Evolutionary conservation across 2,113 vertebrate species (phyloP), one percentile per base, ranked within the genome.

Genomic region (Bungarus multicinctus): DNA sequence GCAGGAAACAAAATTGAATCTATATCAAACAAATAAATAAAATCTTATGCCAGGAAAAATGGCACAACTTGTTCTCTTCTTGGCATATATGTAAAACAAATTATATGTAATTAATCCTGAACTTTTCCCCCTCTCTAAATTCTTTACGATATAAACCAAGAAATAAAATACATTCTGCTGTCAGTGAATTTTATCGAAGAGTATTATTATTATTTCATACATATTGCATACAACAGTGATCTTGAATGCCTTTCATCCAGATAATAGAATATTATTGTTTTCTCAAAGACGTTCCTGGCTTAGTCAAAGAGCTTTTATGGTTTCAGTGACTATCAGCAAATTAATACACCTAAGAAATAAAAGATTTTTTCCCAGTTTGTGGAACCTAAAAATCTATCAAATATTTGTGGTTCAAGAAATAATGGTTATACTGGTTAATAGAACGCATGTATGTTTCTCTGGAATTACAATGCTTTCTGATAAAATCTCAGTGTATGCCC

Each of bases 251-350:
- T 94, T 90, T 53, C 39, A 4, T 90, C 39, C 50, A 92, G 5
- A 25, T 91, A 9, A n/a, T 87, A 54, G 2, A 86, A 47, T 94
- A 92, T 30, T 27, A 50, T 34, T 18, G 50, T 69, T 90, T 88
- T 85, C 30, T 50, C 43, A 18, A 88, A 18, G 54, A n/a, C 45
- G n/a, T n/a, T 10, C 53, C 18, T 23, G 90, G 1, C 43, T 22
- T 2, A 91, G 5, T 7, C 52, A 91, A 94, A 2, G 1, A 2
- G 25, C 39, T 12, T 0, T 0, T 0, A 2, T 0, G 57, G 2
- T 2, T 93, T 22, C 7, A 85, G 39, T 30, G 39, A 30, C 54
- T 74, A 25, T 23, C 20, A 25, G 22, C 90, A 95, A 94, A 90
- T 85, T 85, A 43, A 47, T 12, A 90, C 1, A 9, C 85, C 30